Base-by-base conservation (phyloP, 2,888 invertebrate genomes). In the Diarsia mendica region DNA sequence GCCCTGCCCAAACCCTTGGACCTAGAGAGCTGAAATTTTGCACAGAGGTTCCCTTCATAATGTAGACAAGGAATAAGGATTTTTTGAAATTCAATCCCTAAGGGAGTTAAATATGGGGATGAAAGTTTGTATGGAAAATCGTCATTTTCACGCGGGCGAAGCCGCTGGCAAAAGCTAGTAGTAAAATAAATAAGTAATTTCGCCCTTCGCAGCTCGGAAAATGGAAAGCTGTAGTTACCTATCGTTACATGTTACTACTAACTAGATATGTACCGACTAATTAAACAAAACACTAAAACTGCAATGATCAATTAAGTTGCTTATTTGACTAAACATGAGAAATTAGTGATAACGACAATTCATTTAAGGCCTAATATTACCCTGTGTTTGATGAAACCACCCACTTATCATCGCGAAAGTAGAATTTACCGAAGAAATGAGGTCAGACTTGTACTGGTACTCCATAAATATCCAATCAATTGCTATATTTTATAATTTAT, bases 401-500 rank as follows among this genome's bases (percentile, higher is more conserved):
- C 33, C n/a, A 39, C 48, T 71, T 55, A 55, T 46, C 53, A 67
- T 55, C 23, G 67, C 44, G 75, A 80, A 80, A 77, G 71, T 55
- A 49, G 67, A 65, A 70, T 67, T 69, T 49, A 28, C 15, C n/a
- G 44, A 74, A 72, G 61, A 58, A 79, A 67, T 75, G 73, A 83
- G 76, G 65, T 71, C 72, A 66, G n/a, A 61, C 60, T 70, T 77
- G 74, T 79, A 82, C 71, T 39, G 13, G 18, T 18, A 44, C 49
- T 9, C 67, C 64, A 64, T 85, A 77, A 79, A 85, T 72, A 67
- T 64, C 44, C 72, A 77, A 77, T 79, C 72, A 85, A 72, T 77
- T 66, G 71, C 76, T 72, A 60, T 72, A 58, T 70, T 84, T 78
- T 60, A 79, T 76, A 77, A 84, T 85, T 77, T 85, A 84, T 85